phyloP scores from a whole-genome alignment of 2,113 vertebrate species.

The Haemorhous mexicanus region DNA sequence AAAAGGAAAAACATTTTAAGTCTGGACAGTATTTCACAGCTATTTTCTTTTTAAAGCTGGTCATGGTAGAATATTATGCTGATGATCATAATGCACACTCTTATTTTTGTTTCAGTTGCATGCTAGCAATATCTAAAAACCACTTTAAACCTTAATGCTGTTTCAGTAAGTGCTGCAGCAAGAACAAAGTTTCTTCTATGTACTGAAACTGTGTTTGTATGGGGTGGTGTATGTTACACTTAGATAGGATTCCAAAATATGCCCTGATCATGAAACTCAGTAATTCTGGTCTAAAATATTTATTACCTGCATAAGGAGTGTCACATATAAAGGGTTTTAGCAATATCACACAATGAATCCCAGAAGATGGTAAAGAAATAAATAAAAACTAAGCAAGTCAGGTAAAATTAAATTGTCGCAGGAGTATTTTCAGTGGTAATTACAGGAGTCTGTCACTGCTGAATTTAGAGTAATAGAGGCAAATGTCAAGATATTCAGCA shows the following conservation, averaged over 20 bases:
- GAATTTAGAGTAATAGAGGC: neutral
- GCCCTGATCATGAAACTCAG: neutral
- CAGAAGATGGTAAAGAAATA: neutral
- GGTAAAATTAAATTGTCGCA: neutral
- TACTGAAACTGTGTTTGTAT: neutral
- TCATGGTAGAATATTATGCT: neutral
- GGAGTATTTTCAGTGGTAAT: neutral
- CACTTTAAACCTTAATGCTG: neutral
- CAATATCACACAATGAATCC: neutral
- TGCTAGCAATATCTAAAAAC: neutral
- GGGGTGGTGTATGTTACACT: neutral
- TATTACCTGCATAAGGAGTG: neutral
- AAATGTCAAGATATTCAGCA: constrained; percentile 41
- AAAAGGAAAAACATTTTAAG: neutral
- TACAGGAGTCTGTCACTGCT: neutral
- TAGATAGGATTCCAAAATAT: neutral
- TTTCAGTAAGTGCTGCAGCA: neutral
- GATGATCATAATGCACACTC: neutral
- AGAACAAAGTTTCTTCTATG: neutral
- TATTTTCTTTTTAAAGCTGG: neutral
- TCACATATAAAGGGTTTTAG: neutral
- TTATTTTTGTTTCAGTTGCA: neutral
- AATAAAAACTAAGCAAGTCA: neutral
- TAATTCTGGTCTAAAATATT: neutral
- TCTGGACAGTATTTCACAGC: neutral